phyloP scores from a whole-genome alignment of 2,888 invertebrate species.

The Thymelicus sylvestris region DNA sequence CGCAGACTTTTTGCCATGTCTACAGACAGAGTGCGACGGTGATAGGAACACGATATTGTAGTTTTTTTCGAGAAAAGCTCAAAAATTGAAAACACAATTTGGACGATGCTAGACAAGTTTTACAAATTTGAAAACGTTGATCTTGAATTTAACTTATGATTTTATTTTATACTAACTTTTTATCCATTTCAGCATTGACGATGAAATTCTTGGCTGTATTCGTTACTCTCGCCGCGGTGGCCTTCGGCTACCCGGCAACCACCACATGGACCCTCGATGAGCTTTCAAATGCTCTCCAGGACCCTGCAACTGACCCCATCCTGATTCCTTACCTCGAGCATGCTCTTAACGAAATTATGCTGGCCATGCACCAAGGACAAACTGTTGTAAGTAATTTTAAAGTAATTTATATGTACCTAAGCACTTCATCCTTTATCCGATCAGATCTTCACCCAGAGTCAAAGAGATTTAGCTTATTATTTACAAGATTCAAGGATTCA shows the following conservation, averaged over 20 bases:
- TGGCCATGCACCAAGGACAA: conserved; percentile 52
- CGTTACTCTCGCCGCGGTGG: conserved; percentile 53
- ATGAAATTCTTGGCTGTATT: conserved; percentile 71
- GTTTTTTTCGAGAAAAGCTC: too few species aligned
- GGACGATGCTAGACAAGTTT: too few species aligned
- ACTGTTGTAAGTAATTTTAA: conserved; percentile 51
- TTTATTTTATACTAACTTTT: too few species aligned
- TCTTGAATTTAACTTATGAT: too few species aligned
- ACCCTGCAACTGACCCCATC: conserved; percentile 54
- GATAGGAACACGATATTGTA: too few species aligned
- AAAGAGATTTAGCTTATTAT: not conserved
- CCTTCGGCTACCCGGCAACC: conserved; percentile 49
- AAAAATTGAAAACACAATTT: too few species aligned
- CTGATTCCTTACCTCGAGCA: conserved; percentile 56
- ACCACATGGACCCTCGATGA: conserved; percentile 55
- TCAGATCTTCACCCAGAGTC: conserved; percentile 39
- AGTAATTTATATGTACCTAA: not conserved
- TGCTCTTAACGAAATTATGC: conserved; percentile 59
- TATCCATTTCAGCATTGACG: conserved; percentile 40
- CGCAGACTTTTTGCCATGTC: too few species aligned
- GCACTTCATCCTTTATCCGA: not conserved
- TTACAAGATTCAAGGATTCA: not conserved
- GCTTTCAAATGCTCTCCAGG: conserved; percentile 56
- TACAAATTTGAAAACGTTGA: too few species aligned
- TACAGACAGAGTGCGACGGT: too few species aligned